A percentile compares a stretch with the other conserved stretches of the same genome.
These are phyloP conservation scores for Gonocerus acuteangulatus DNA, from an alignment of 2,888 invertebrate genomes.

Conservation along the genomic window DNA sequence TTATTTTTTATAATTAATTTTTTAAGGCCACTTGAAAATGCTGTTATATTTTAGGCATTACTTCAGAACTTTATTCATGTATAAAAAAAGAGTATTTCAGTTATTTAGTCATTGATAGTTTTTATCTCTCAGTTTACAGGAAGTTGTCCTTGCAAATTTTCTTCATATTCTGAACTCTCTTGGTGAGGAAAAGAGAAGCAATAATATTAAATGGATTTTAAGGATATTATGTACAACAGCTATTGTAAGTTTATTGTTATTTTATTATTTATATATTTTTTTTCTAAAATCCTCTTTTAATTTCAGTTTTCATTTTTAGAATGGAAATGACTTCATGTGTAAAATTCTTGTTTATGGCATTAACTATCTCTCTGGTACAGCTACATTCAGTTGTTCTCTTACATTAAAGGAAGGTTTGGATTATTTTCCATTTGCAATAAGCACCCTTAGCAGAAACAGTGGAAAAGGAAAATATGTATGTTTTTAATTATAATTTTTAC, in stretches of 20 bases:
- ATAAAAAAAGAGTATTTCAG: too few species aligned
- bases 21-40: too few species aligned
- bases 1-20: too few species aligned
- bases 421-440: too few species aligned
- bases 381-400: background rate
- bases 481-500: background rate
- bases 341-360: too few species aligned
- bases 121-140: background rate
- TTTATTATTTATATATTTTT: background rate
- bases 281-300: background rate
- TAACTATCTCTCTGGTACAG: background rate
- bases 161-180: background rate
- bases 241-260: background rate
- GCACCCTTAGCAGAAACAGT: background rate
- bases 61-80: too few species aligned
- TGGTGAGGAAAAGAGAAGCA: background rate
- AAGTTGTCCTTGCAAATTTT: background rate
- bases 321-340: too few species aligned
- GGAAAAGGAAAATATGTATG: background rate
- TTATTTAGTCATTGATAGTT: too few species aligned
- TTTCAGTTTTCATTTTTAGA: background rate
- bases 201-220: slow-evolving; percentile 3
- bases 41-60: too few species aligned
- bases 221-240: slow-evolving; percentile 6
- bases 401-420: too few species aligned